Evolutionary conservation across 2,797 vertebrate genomes (phyloP), one percentile per base, ranked within the genome.

Genomic region (Vultur gryphus): DNA sequence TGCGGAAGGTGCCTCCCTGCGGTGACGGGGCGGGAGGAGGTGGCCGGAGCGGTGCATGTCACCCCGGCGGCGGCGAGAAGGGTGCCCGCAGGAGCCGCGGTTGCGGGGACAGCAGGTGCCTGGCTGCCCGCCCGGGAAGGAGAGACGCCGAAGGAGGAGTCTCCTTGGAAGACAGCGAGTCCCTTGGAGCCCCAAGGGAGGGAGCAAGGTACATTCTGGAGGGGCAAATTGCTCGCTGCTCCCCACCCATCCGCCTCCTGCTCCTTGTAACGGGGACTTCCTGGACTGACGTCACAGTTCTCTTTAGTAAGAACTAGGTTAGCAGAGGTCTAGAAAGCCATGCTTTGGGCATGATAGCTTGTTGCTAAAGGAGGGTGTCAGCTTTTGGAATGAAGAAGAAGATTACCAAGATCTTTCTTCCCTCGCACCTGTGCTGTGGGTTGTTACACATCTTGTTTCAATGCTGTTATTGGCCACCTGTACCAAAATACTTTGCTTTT

Each of bases 311-410:
- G 48, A 13, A 5, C 69, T 11, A 2, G 54, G 11, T 2, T 21
- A 25, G 24, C 3, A 9, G 46, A 41, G 58, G 3, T 15, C 24
- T 39, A 7, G 49, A 25, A 3, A 49, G 59, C 16, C 49, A 2
- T 0, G 23, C 37, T 9, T 12, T 9, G 46, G 65, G 7, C 24
- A 0, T 2, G 62, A 43, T 31, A 13, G 61, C 83, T 90, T 93
- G 77, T 76, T 94, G 83, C 87, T 33, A 1, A 7, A 16, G 11
- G 61, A 75, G 23, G 14, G 37, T 66, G 91, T 66, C 69, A 18
- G 52, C 19, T 31, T 54, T 61, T 52, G 94, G 76, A 69, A 64
- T 57, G 90, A 90, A 82, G 82, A 73, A 93, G 51, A 66, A 83
- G 48, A 8, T 14, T 9, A 7, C 35, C 16, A 8, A 15, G 4